These are phyloP conservation scores for Narcine bancroftii DNA, from an alignment of 2,113 vertebrate genomes.

Conservation along the genomic window DNA sequence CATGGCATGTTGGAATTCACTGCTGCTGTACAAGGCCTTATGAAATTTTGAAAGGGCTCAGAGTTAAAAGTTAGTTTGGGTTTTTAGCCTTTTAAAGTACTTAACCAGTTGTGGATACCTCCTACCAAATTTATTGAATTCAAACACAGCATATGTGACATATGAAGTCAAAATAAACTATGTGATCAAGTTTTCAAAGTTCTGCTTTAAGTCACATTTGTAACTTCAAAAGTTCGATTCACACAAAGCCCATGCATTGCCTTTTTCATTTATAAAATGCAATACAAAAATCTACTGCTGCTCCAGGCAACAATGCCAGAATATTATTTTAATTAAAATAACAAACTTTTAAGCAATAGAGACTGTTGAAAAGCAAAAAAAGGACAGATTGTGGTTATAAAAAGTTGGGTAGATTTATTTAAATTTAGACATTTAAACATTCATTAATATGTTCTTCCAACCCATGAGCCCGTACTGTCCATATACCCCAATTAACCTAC, in stretches of 20 bases:
- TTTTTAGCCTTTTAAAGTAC: neutral
- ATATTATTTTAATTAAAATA: conserved; percentile 14
- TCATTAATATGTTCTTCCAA: too few relatives aligned
- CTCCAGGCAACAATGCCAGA: neutral
- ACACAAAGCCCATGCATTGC: neutral
- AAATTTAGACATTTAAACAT: too few relatives aligned
- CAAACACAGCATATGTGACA: neutral
- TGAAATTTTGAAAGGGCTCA: neutral
- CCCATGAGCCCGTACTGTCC: too few relatives aligned
- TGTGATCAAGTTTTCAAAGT: conserved; percentile 14
- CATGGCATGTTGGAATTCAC: neutral
- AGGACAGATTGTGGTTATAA: conserved; percentile 27
- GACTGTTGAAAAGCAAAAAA: conserved; percentile 45
- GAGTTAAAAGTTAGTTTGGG: neutral
- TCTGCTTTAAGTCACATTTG: neutral
- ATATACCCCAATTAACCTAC: too few relatives aligned
- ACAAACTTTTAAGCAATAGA: neutral
- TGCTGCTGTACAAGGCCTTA: neutral
- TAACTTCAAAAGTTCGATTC: neutral
- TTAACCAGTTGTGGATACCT: neutral
- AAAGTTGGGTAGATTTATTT: too few relatives aligned
- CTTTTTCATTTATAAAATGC: neutral
- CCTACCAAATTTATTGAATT: neutral
- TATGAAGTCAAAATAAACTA: neutral
- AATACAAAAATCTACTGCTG: neutral